Conservation (phyloP, 2,113 vertebrate genomes). For the Onychorhynchus coronatus region DNA sequence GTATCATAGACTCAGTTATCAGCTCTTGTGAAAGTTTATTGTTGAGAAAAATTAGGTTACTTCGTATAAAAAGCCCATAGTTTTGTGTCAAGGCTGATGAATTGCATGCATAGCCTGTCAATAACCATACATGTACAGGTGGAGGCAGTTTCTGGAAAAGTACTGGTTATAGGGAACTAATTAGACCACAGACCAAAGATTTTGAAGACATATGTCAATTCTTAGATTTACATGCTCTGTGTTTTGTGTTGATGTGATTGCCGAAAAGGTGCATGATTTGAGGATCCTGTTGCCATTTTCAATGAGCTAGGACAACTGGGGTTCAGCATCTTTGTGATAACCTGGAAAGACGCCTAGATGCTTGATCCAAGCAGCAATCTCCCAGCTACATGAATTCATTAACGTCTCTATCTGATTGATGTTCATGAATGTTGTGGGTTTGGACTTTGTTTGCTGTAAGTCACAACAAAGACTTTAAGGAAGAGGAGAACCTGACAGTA, state of each 20-base stretch:
- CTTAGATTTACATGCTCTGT: background rate
- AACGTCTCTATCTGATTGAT: background rate
- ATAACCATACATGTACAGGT: background rate
- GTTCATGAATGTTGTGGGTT: background rate
- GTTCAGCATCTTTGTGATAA: background rate
- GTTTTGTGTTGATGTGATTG: background rate
- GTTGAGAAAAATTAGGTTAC: background rate
- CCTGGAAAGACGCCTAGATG: background rate
- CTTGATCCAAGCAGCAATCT: background rate
- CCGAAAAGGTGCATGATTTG: background rate
- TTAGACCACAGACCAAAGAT: background rate
- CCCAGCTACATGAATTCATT: background rate
- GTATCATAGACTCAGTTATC: background rate
- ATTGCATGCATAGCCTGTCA: background rate
- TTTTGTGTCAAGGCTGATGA: background rate
- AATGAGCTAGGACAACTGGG: background rate
- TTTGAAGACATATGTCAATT: background rate
- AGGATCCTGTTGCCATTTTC: background rate
- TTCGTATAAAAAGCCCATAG: background rate
- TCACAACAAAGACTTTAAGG: background rate
- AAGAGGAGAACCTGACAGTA: background rate
- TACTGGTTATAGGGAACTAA: background rate
- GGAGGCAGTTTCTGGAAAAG: background rate
- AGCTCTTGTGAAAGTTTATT: background rate
- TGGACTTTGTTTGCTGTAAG: background rate